Base-by-base conservation (phyloP, 35 echinoderm and acorn worm genomes). In the Diadema setosum region DNA sequence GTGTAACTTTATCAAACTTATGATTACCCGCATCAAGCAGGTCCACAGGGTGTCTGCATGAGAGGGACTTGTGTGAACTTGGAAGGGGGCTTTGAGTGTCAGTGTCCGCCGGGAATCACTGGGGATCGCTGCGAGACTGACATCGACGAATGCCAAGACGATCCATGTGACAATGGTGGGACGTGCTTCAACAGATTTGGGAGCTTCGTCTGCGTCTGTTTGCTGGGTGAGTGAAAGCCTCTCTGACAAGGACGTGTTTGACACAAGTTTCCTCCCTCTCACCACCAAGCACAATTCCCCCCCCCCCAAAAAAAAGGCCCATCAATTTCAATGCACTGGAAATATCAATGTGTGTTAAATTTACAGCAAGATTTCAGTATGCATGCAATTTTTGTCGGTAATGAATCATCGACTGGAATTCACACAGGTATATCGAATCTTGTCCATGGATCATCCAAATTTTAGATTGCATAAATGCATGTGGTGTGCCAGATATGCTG, bases 151-250 rank as follows among this genome's bases (percentile, higher is more conserved):
- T 96, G 94, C 37, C 30, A 12, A 4, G 60, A 44, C 4, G 45
- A 67, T 32, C 92, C 92, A 0, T 94, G 92, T 37, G 29, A 24
- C 33, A 94, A 94, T 81, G 92, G 92, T n/a, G 92, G 65, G 2
- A 67, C 64, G 5, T 94, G 92, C 43, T 44, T 65, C 3, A 78
- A 94, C 55, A 37, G 37, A 6, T 6, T 26, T 15, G 75, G 75
- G 9, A 42, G 34, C 11, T 87, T 70, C 57, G 24, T 27, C 7
- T 93, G 91, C 25, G 8, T 90, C 34, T 90, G 88, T 69, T n/a
- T n/a, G 48, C 2, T 11, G 50, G 50, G 50, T 11, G 50, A n/a
- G 50, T 11, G 50, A n/a, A 12, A 56, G 50, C n/a, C n/a, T n/a
- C n/a, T n/a, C 81, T 48, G n/a, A 27, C 23, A 50, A 36, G 49